Evolutionary conservation across 2,797 vertebrate species (phyloP), one percentile per base, ranked within the genome.

Genomic region (Semaprochilodus insignis): DNA sequence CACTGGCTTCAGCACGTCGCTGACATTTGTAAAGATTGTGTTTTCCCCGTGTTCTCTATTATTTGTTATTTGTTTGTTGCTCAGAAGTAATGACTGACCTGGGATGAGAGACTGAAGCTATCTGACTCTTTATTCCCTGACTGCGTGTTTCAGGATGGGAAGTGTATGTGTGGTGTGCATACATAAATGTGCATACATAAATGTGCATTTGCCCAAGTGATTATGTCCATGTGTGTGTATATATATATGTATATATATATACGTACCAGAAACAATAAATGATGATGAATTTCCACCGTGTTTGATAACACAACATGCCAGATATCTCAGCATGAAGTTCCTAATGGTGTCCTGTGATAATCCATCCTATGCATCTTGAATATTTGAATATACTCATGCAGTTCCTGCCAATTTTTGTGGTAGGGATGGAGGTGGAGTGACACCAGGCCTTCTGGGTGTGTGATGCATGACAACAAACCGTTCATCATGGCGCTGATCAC

Each of bases 11-110:
- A 85, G 87, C 90, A 88, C 85, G 78, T 73, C 83, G 85, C 90
- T 94, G 93, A 94, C 93, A 95, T 95, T 95, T 95, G 91, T 91
- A 89, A 90, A 91, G 94, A 91, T 93, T 85, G 89, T 93, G 90
- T 93, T 93, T 90, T 78, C 82, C 87, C 86, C 48, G 54, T 91
- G 88, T 91, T 88, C 74, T 83, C 73, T 78, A 86, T 88, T 82
- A 88, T 86, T 86, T 84, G 78, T 86, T 87, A 87, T 90, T 90
- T 91, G 89, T 91, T 91, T 87, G 73, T 81, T 78, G 85, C 63
- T 77, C 77, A 51, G 74, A 85, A 85, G 82, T 89, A 87, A 87
- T 88, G 88, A 90, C 88, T 89, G 84, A 69, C 87, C 85, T 82
- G 81, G 82, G 90, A 85, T 90, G 83, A 88, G 78, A 88, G 87